A percentile compares a stretch with the other conserved stretches of the same genome.
Evolutionary conservation across 2,797 vertebrate species (phyloP).

Genomic region (Coregonus ussuriensis): DNA sequence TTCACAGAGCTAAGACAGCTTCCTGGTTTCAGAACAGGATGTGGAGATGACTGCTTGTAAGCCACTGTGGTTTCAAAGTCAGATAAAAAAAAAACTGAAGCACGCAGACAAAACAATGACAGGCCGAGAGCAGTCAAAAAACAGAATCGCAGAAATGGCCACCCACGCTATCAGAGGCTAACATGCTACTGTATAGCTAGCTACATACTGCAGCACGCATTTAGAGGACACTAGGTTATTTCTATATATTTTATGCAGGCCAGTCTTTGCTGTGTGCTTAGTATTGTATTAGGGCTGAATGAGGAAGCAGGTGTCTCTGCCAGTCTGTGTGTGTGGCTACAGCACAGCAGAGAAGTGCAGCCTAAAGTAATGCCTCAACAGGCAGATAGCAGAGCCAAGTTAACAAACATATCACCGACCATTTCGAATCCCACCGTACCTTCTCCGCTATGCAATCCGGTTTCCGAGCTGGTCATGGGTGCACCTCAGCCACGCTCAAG

Average conservation of each 20-base stretch:
- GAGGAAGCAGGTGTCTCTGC: conserved; percentile 48
- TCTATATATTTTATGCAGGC: background rate
- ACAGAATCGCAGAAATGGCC: conserved; percentile 2
- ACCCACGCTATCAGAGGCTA: background rate
- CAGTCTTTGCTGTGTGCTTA: background rate
- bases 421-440: no score
- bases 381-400: no score
- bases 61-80: conserved; percentile 44
- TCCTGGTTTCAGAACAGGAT: conserved; percentile 91
- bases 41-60: conserved; percentile 56
- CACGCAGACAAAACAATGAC: conserved; percentile 33
- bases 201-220: background rate
- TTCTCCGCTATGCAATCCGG: no score
- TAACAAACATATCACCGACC: no score
- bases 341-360: background rate
- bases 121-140: conserved; percentile 10
- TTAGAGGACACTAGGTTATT: no score
- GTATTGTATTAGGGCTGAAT: conserved; percentile 26
- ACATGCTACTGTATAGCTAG: conserved; percentile 6
- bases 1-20: conserved; percentile 60
- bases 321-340: conserved; percentile 14
- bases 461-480: no score
- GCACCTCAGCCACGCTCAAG: no score
- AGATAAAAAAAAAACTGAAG: conserved; percentile 32
- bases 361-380: background rate